Conservation (phyloP, 2,888 invertebrate species). For the Acrobasis consociella region DNA sequence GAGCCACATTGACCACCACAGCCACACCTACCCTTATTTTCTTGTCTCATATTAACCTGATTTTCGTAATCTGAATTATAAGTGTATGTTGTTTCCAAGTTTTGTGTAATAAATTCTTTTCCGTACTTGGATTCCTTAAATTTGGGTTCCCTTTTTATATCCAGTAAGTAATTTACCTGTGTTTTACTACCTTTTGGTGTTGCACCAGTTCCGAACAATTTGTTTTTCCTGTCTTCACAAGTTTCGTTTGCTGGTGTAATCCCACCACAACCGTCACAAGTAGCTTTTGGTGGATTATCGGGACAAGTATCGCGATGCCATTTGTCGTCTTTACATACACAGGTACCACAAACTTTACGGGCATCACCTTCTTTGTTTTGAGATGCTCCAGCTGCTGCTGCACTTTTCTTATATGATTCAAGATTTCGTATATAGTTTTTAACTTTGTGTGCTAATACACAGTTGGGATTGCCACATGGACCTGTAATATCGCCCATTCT, state of each 20-base stretch:
- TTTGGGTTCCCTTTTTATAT: slow-evolving; percentile 47
- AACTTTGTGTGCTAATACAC: slow-evolving; percentile 71
- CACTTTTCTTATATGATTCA: slow-evolving; percentile 60
- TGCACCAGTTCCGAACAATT: slow-evolving; percentile 50
- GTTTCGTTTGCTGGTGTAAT: slow-evolving; percentile 50
- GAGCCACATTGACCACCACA: slow-evolving; percentile 2
- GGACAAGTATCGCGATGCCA: slow-evolving; percentile 67
- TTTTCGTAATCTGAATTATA: slow-evolving; percentile 6
- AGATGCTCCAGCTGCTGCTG: slow-evolving; percentile 46
- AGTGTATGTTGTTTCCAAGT: not conserved
- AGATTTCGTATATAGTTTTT: slow-evolving; percentile 66
- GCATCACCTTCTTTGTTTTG: slow-evolving; percentile 44
- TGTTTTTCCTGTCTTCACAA: slow-evolving; percentile 57
- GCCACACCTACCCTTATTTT: not conserved
- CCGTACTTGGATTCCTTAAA: slow-evolving; percentile 48
- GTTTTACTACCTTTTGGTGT: slow-evolving; percentile 54
- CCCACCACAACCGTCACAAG: slow-evolving; percentile 62
- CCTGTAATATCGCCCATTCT: slow-evolving; percentile 76
- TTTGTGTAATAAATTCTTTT: slow-evolving; percentile 39
- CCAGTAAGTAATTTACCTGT: slow-evolving; percentile 53
- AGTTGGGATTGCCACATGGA: slow-evolving; percentile 73
- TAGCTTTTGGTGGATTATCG: slow-evolving; percentile 39
- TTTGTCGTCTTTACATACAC: slow-evolving; percentile 68
- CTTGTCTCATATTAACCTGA: slow-evolving; percentile 1
- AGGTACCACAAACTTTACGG: slow-evolving; percentile 65